These are phyloP conservation scores for Aphaenogaster rudis DNA, from an alignment of 1,140 invertebrate genomes.

Conservation along the genomic window DNA sequence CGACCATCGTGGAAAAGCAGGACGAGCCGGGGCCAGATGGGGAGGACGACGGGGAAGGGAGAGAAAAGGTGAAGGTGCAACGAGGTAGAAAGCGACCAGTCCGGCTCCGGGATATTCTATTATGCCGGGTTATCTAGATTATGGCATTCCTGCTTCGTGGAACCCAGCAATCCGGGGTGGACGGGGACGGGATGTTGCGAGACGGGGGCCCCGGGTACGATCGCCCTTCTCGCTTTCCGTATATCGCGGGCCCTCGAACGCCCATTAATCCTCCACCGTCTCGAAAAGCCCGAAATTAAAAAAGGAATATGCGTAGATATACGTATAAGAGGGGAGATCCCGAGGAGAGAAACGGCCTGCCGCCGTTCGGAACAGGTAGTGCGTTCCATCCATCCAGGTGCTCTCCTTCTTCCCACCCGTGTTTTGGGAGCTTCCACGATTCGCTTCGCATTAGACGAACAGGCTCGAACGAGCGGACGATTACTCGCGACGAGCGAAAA, in stretches of 20 bases:
- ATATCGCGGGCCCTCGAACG: conserved; percentile 39
- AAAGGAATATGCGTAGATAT: conserved; percentile 73
- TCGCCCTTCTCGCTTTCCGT: conserved; percentile 40
- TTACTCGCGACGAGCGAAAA: conserved; percentile 14
- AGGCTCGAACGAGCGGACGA: conserved; percentile 12
- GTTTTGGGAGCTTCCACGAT: conserved; percentile 21
- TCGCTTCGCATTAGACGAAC: conserved; percentile 26
- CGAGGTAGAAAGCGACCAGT: conserved; percentile 83
- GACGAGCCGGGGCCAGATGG: conserved; percentile 39
- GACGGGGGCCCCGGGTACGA: conserved; percentile 23
- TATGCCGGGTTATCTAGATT: conserved; percentile 86
- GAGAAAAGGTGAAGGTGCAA: conserved; percentile 83
- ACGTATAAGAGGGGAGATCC: conserved; percentile 55
- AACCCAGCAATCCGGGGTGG: conserved; percentile 76
- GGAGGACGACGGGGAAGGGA: conserved; percentile 48
- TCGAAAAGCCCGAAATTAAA: conserved; percentile 80
- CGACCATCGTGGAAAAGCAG: conserved; percentile 67
- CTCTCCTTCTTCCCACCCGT: conserved; percentile 54
- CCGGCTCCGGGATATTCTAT: conserved; percentile 83
- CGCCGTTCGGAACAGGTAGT: conserved; percentile 53
- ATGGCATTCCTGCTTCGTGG: conserved; percentile 84
- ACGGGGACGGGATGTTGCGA: conserved; percentile 74
- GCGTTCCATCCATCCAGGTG: conserved; percentile 31
- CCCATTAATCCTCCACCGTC: conserved; percentile 64
- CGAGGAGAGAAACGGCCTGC: conserved; percentile 40